Base-by-base conservation (phyloP, 2,888 invertebrate species). In the Sesia apiformis region DNA sequence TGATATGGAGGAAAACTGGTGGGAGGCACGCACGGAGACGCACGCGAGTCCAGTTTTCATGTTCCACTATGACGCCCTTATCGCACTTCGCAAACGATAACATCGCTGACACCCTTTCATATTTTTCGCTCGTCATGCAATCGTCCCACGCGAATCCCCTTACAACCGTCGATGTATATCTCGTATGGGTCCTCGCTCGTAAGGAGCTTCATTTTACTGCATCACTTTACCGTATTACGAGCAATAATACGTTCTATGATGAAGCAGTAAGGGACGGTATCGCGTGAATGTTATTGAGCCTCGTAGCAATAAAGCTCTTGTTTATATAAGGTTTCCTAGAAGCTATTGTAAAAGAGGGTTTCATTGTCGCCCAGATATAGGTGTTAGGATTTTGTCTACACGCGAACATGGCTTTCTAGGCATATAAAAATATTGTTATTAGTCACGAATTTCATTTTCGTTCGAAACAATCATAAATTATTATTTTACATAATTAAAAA, bases 1-100 rank as follows among this genome's bases (percentile, higher is more conserved):
- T 78, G 74, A 76, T 76, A 74, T 76, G 68, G 70, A 72, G 78
- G 84, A 78, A 78, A 88, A 89, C 86, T 83, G 84, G 74, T 79
- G 64, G 65, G 63, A 72, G 69, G 72, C 88, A 89, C 88, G 88
- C 88, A 86, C 79, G 69, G 66, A 75, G 74, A 72, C 81, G 75
- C 87, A 86, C 84, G 84, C 82, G 70, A 85, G 76, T 81, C 77
- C 79, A 75, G 70, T 73, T 72, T 70, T 64, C 63, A 65, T 68
- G 63, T 55, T 62, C 52, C 52, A 55, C 53, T 55, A 51, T 55
- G 55, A 61, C 61, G 60, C 57, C 57, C 56, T 56, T 59, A 55
- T 56, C 53, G 49, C 55, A 57, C 55, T 60, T 60, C 59, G 54
- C 56, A 43, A 54, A 49, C 63, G 54, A 61, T 59, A 58, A 40